Evolutionary conservation across 2,888 invertebrate genomes (phyloP).

Genomic region (Tineola bisselliella): DNA sequence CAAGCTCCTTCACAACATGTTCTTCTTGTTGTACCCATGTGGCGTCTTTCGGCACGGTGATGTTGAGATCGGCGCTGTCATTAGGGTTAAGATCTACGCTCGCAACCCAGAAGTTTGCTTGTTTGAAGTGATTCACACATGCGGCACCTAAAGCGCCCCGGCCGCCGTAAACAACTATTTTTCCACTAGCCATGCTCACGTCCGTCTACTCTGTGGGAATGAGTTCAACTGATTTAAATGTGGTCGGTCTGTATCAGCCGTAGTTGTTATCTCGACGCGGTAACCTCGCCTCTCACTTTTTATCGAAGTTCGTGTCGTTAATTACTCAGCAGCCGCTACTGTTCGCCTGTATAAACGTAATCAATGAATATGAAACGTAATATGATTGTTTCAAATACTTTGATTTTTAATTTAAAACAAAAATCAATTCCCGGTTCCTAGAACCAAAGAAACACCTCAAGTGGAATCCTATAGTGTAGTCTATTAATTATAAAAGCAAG

Average conservation of each 20-base stretch:
- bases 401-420: not conserved
- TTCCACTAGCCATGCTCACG: slow-evolving; percentile 69
- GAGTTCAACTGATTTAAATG: not conserved
- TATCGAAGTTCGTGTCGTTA: slow-evolving; percentile 19
- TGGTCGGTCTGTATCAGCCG: not conserved
- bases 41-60: slow-evolving; percentile 81
- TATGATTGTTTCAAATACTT: not conserved
- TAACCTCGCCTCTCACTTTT: slow-evolving; percentile 56
- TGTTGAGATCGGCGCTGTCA: slow-evolving; percentile 88
- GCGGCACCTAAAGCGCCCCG: slow-evolving; percentile 93
- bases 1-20: slow-evolving; percentile 74
- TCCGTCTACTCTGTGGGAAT: slow-evolving; percentile 19
- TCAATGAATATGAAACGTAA: not conserved
- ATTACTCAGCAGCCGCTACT: not conserved
- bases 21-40: slow-evolving; percentile 83
- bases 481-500: not conserved
- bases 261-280: slow-evolving; percentile 25
- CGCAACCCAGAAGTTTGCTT: slow-evolving; percentile 92
- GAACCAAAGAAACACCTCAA: no score
- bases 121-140: slow-evolving; percentile 88
- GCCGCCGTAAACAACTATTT: slow-evolving; percentile 93
- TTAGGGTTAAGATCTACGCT: slow-evolving; percentile 85
- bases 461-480: not conserved
- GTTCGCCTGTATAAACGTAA: not conserved
- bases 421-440: not conserved